A percentile compares a stretch with the other conserved stretches of the same genome.
Evolutionary conservation across 2,888 invertebrate genomes (phyloP).

Genomic region (Lycia hirtaria): DNA sequence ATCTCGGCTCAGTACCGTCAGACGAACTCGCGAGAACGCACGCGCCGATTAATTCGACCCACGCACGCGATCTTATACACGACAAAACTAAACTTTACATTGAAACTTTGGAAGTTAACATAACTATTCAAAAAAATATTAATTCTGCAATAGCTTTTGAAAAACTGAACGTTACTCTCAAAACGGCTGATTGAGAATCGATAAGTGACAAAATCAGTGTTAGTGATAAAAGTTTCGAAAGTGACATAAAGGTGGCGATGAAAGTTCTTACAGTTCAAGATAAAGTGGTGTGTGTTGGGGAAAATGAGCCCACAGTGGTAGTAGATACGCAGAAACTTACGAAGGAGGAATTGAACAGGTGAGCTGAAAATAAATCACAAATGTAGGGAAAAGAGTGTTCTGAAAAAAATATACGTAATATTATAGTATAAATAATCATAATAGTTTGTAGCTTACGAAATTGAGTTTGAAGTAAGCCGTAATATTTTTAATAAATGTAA

Average conservation of each 20-base stretch:
- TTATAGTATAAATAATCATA: no score
- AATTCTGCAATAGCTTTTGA: not conserved
- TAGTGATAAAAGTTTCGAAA: constrained; percentile 11
- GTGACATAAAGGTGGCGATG: constrained; percentile 55
- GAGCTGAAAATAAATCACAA: constrained; percentile 36
- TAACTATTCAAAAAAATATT: not conserved
- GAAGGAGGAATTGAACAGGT: constrained; percentile 80
- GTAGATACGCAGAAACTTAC: constrained; percentile 60
- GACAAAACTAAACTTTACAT: constrained; percentile 44
- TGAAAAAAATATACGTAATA: no score
- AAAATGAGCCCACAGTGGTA: constrained; percentile 71
- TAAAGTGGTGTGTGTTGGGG: constrained; percentile 70
- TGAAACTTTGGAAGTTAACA: constrained; percentile 10
- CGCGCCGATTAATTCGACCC: constrained; percentile 35
- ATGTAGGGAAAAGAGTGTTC: no score
- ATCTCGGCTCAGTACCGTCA: constrained; percentile 48
- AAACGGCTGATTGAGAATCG: not conserved
- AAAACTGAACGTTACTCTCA: not conserved
- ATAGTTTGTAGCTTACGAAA: no score
- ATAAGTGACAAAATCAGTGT: constrained; percentile 19
- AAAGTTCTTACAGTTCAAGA: constrained; percentile 75
- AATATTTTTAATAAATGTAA: no score
- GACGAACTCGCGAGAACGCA: constrained; percentile 50
- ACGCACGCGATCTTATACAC: constrained; percentile 59
- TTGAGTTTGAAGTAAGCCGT: no score